Evolutionary conservation across 2,797 vertebrate genomes (phyloP).

Genomic region (Poecilia velifera): DNA sequence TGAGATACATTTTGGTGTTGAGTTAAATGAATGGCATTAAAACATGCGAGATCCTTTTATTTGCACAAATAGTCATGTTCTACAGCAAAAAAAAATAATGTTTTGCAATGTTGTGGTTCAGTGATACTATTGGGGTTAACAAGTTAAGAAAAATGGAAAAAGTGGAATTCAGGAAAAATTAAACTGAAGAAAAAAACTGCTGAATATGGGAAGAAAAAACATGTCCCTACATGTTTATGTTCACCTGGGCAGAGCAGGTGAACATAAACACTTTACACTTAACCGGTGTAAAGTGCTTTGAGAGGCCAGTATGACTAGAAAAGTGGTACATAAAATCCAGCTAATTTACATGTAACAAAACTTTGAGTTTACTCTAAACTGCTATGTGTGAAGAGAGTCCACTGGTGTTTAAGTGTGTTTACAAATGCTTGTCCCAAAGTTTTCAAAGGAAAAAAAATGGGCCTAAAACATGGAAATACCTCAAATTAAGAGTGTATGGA

Average conservation of each 20-base stretch:
- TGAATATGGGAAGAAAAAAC: not conserved
- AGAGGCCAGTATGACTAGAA: not conserved
- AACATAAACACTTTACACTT: no score
- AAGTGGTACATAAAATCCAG: not conserved
- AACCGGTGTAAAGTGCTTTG: no score
- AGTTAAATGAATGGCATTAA: not conserved
- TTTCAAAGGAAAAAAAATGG: not conserved
- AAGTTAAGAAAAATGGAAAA: no score
- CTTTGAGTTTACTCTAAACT: not conserved
- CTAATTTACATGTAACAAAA: not conserved
- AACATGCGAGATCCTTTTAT: not conserved
- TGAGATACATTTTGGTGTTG: not conserved
- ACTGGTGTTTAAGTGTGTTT: not conserved
- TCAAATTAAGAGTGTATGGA: not conserved
- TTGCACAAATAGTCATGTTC: not conserved
- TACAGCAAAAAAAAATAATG: not conserved
- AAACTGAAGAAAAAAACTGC: not conserved
- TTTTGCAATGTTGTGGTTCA: not conserved
- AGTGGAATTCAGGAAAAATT: not conserved
- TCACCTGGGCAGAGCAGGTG: not conserved
- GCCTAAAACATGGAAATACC: not conserved
- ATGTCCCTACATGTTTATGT: not conserved
- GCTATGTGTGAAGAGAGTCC: not conserved
- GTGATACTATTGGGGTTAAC: not conserved
- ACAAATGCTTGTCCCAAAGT: not conserved